Conservation (phyloP, 2,888 invertebrate genomes). For the Trissonchulus latispiculum region DNA sequence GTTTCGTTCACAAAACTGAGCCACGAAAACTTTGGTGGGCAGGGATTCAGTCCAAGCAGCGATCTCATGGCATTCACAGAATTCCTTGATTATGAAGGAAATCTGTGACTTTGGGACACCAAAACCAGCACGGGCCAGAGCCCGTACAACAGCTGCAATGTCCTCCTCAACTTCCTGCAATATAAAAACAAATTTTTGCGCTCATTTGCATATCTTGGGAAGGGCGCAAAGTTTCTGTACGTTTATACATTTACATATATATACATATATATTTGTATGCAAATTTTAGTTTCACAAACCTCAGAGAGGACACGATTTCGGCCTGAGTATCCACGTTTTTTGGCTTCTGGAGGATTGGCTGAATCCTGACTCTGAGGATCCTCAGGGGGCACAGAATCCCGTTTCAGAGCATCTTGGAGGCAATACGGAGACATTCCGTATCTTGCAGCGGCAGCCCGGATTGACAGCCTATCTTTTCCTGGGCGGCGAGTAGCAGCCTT, state of each 20-base stretch:
- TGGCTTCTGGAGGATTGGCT: too few relatives aligned
- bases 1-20: not conserved
- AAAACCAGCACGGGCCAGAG: slow-evolving; percentile 1
- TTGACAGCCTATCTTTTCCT: not conserved
- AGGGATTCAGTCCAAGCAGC: not conserved
- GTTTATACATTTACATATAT: too few relatives aligned
- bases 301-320: too few relatives aligned
- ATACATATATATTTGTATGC: not conserved
- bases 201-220: not conserved
- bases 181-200: not conserved
- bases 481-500: too few relatives aligned
- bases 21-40: not conserved
- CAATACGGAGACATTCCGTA: not conserved
- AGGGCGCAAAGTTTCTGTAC: not conserved
- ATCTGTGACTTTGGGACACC: not conserved
- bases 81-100: not conserved
- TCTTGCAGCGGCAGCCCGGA: not conserved
- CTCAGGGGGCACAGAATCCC: not conserved
- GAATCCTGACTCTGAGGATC: not conserved
- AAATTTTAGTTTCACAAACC: too few relatives aligned
- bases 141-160: not conserved
- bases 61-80: slow-evolving; percentile 2
- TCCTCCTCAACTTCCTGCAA: not conserved
- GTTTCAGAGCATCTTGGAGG: not conserved
- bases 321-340: too few relatives aligned